phyloP scores from a whole-genome alignment of 2,797 vertebrate species.

The Enteromius viviparus region DNA sequence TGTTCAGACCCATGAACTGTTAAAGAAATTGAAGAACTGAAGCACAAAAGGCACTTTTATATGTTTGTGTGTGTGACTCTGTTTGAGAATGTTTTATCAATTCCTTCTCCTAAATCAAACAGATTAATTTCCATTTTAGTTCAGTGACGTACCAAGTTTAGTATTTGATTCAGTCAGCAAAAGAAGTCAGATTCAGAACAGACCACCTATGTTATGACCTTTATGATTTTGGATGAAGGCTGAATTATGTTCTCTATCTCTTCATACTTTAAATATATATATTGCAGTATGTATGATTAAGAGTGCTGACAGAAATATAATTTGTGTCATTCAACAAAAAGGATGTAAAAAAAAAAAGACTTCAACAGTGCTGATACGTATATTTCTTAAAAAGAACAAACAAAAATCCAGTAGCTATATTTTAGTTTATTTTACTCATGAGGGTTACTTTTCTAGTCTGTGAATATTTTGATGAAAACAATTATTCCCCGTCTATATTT shows the following conservation, averaged over 20 bases:
- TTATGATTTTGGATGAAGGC: not conserved
- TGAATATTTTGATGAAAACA: conserved; percentile 1
- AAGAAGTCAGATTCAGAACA: not conserved
- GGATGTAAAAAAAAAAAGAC: not conserved
- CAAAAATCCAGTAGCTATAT: not conserved
- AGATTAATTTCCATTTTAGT: not conserved
- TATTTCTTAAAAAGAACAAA: not conserved
- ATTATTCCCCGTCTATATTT: not conserved
- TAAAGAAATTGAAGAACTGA: conserved; percentile 43
- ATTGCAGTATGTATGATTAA: not conserved
- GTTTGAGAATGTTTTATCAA: not conserved
- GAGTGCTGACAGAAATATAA: not conserved
- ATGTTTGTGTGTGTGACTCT: not conserved
- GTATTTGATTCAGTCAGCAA: conserved; percentile 14
- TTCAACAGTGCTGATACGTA: not conserved
- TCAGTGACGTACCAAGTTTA: not conserved
- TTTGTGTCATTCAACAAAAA: conserved; percentile 2
- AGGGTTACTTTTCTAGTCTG: not conserved
- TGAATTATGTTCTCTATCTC: not conserved
- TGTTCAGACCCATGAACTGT: conserved; percentile 42
- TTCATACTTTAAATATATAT: not conserved
- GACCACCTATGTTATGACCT: not conserved
- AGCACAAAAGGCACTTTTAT: conserved; percentile 72
- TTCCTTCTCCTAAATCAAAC: not conserved
- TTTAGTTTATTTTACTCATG: not conserved